Percentiles rank a stretch among this genome's conserved stretches.
Conservation (phyloP, 35 echinoderm and acorn worm species). For the Eucidaris tribuloides region DNA sequence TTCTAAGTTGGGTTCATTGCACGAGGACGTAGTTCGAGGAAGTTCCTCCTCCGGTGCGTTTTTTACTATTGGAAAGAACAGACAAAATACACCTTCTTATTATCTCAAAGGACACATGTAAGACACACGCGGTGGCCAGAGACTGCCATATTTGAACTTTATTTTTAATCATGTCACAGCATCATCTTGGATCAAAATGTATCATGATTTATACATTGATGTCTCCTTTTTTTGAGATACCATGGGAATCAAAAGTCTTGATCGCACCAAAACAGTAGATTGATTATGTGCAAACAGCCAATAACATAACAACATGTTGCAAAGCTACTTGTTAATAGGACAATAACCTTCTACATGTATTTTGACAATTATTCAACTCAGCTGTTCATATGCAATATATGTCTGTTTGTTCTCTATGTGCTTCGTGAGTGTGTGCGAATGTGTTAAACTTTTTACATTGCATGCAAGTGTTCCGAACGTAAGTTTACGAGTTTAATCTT, state of each 20-base stretch:
- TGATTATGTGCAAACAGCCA: background rate
- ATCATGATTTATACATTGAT: background rate
- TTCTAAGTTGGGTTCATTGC: conserved; percentile 54
- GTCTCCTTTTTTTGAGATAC: background rate
- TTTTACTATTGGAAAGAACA: background rate
- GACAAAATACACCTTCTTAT: background rate
- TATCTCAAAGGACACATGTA: background rate
- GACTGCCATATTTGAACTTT: background rate
- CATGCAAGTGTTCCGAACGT: too few species aligned
- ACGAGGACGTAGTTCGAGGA: background rate
- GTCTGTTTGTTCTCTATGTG: too few species aligned
- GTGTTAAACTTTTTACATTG: too few species aligned
- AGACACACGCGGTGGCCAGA: background rate
- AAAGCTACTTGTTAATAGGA: too few species aligned
- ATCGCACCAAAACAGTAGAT: background rate
- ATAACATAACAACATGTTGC: too few species aligned
- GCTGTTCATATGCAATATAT: too few species aligned
- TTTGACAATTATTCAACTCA: too few species aligned
- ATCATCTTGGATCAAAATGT: background rate
- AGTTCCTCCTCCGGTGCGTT: background rate
- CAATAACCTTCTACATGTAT: too few species aligned
- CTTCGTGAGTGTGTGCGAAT: too few species aligned
- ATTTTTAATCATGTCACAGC: background rate
- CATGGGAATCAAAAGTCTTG: background rate
- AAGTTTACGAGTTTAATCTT: too few species aligned